Conservation (phyloP, 2,797 vertebrate species). For the Somateria mollissima region DNA sequence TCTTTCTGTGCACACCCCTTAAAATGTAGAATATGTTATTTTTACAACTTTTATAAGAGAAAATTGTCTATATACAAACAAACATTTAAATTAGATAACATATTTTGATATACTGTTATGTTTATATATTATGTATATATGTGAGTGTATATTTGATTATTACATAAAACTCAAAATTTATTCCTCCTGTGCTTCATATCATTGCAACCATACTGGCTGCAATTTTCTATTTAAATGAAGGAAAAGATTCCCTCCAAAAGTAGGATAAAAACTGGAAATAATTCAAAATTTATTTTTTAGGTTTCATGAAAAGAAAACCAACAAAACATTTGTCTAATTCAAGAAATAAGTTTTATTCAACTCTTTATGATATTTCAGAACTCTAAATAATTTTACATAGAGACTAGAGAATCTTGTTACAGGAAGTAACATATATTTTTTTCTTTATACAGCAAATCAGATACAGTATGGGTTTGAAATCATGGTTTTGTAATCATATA, state of each 20-base stretch:
- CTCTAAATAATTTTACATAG: background rate
- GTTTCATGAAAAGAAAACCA: background rate
- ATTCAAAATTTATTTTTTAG: background rate
- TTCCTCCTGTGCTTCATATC: background rate
- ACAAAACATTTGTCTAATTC: background rate
- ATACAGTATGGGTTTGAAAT: background rate
- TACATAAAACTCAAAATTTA: background rate
- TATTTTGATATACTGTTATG: accelerated
- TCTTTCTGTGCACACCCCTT: background rate
- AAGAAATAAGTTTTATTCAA: background rate
- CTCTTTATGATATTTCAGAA: background rate
- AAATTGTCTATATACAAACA: background rate
- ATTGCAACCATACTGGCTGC: background rate
- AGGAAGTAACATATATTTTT: background rate
- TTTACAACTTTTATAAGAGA: background rate
- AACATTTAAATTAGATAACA: background rate
- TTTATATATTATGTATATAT: background rate
- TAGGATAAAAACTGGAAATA: accelerated
- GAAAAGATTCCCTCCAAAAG: background rate
- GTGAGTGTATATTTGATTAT: background rate
- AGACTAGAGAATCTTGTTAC: background rate
- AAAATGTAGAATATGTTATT: background rate
- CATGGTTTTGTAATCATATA: accelerated
- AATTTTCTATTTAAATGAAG: background rate
- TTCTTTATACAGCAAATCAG: background rate